These are phyloP conservation scores for Kuschelorhynchus macadamiae DNA, from an alignment of 2,888 invertebrate genomes.

Conservation along the genomic window DNA sequence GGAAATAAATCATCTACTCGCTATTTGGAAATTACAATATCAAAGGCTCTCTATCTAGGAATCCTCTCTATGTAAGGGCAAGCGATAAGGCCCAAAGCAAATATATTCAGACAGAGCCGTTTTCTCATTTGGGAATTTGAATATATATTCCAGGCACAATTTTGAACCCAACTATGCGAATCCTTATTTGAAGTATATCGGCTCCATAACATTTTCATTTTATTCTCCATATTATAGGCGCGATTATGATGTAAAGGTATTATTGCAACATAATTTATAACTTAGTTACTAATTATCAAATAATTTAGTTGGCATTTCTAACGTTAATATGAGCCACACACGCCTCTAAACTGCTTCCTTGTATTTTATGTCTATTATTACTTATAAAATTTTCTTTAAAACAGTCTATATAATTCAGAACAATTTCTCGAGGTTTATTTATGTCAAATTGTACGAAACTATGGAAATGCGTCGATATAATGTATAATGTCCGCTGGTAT, in stretches of 20 bases:
- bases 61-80: slow-evolving; percentile 64
- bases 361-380: too few species aligned
- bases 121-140: slow-evolving; percentile 67
- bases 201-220: slow-evolving; percentile 59
- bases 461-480: too few species aligned
- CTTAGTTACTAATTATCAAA: background rate
- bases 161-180: slow-evolving; percentile 61
- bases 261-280: slow-evolving; percentile 16
- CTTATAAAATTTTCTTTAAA: too few species aligned
- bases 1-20: slow-evolving; percentile 67
- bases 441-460: too few species aligned
- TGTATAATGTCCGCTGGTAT: too few species aligned
- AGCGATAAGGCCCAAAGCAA: slow-evolving; percentile 64
- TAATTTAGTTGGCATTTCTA: too few species aligned
- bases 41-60: slow-evolving; percentile 67
- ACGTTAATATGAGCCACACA: too few species aligned
- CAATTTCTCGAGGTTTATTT: too few species aligned
- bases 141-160: slow-evolving; percentile 64
- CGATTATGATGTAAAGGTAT: slow-evolving; percentile 20
- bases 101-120: slow-evolving; percentile 60
- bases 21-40: slow-evolving; percentile 68
- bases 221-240: slow-evolving; percentile 42
- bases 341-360: too few species aligned
- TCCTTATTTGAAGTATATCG: slow-evolving; percentile 62
- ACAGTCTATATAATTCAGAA: too few species aligned